A percentile compares a stretch with the other conserved stretches of the same genome.
phyloP scores from a whole-genome alignment of 2,888 invertebrate genomes.

The Ceraclea dissimilis region DNA sequence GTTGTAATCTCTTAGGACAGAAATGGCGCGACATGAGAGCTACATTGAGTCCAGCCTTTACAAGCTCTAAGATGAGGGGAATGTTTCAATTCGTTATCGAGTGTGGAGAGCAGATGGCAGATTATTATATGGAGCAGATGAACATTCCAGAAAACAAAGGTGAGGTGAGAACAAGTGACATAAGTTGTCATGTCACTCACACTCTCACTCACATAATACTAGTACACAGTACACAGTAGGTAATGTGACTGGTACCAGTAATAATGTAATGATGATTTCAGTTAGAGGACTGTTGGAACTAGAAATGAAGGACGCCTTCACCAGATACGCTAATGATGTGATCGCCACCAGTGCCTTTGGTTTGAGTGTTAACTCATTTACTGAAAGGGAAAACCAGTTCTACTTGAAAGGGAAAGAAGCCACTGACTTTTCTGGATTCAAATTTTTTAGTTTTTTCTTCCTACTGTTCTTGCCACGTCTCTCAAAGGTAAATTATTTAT shows the following conservation, averaged over 20 bases:
- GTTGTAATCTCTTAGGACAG: conserved; percentile 28
- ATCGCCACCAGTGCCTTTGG: conserved; percentile 49
- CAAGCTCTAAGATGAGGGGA: conserved; percentile 37
- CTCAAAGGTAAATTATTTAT: conserved; percentile 2
- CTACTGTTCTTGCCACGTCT: not conserved
- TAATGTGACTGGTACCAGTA: no score
- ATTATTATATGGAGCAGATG: conserved; percentile 27
- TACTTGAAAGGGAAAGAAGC: conserved; percentile 43
- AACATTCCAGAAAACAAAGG: conserved; percentile 6
- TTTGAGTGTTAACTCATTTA: conserved; percentile 46
- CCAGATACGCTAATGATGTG: conserved; percentile 45
- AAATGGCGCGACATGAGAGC: conserved; percentile 40
- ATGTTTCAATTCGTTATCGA: conserved; percentile 42
- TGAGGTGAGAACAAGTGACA: not conserved
- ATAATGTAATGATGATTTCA: conserved; percentile 3
- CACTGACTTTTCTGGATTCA: conserved; percentile 34
- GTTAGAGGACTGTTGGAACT: conserved; percentile 29
- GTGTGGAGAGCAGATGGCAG: conserved; percentile 36
- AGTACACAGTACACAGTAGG: no score
- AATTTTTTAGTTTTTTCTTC: conserved; percentile 29
- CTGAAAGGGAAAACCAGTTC: conserved; percentile 46
- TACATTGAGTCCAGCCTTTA: conserved; percentile 32
- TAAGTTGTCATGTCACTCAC: no score
- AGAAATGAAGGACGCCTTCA: conserved; percentile 40
- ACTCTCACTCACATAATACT: no score